Evolutionary conservation across 1,140 invertebrate species (phyloP).

Genomic region (Drosophila prosaltans): DNA sequence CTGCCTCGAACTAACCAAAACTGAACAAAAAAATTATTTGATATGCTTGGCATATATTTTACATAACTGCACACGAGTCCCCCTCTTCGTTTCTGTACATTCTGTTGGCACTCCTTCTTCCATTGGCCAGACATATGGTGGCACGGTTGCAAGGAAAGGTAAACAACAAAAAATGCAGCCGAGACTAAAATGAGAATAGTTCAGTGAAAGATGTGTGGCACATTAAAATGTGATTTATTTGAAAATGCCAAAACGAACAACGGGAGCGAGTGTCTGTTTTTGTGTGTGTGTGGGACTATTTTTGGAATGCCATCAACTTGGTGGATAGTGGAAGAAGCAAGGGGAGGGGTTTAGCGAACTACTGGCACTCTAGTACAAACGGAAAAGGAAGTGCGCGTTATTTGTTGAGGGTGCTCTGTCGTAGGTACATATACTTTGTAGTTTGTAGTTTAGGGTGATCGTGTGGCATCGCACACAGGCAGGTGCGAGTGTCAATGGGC

Average conservation of each 20-base stretch:
- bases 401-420: slow-evolving; percentile 37
- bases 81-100: not conserved
- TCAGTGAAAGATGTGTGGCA: slow-evolving; percentile 49
- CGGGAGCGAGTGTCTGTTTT: slow-evolving; percentile 4
- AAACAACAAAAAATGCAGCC: slow-evolving; percentile 32
- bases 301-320: slow-evolving; percentile 46
- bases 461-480: not conserved
- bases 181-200: slow-evolving; percentile 24
- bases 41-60: slow-evolving; percentile 24
- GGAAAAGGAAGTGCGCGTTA: slow-evolving; percentile 67
- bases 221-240: slow-evolving; percentile 68
- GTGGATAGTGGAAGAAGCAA: no score
- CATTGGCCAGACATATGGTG: slow-evolving; percentile 31
- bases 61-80: slow-evolving; percentile 12
- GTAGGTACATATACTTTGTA: not conserved
- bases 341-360: not conserved
- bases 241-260: slow-evolving; percentile 41
- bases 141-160: slow-evolving; percentile 28
- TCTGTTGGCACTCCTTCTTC: slow-evolving; percentile 4
- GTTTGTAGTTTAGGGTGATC: slow-evolving; percentile 16
- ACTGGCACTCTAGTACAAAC: slow-evolving; percentile 12
- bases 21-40: not conserved
- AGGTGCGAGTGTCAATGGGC: slow-evolving; percentile 10
- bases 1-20: slow-evolving; percentile 10
- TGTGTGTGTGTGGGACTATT: slow-evolving; percentile 39